Base-by-base conservation (phyloP, 2,797 vertebrate genomes). In the Halcyon chelicuti region DNA sequence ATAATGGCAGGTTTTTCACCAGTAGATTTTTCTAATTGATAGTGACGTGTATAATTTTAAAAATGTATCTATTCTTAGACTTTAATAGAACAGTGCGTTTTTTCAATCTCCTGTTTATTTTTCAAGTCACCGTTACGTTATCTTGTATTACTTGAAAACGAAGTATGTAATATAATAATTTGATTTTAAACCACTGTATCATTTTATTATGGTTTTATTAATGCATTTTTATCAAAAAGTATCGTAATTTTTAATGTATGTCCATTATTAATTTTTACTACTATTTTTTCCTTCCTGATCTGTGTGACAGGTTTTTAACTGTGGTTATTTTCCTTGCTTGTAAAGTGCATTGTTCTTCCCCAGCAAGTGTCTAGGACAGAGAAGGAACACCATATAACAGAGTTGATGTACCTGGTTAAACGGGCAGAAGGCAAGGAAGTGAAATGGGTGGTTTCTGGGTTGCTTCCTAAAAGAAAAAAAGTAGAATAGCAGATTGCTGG, bases 401-500 rank as follows among this genome's bases (percentile, higher is more conserved):
- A n/a, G 29, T 22, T 58, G 23, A 28, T 80, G 10, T 62, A 26
- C 35, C 40, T 84, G 58, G 26, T 72, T 83, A 84, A 81, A 35
- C 47, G 39, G 49, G 29, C 44, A 86, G 70, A 61, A 83, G 22
- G 28, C 4, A 23, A 83, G 65, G 70, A 63, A 58, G 66, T 40
- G 79, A 33, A 73, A 80, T 31, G 23, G n/a, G 46, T 86, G 6
- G 3, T 40, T 90, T 88, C 26, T 65, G 62, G 42, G 29, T 54
- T 39, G 42, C 42, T 93, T 86, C n/a, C 29, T 63, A 74, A 92
- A 97, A 80, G 57, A 60, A 63, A 77, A 77, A 42, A 88, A 63
- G 17, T 12, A 93, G 86, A 90, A 14, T 18, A 70, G 52, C 35
- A 65, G 49, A 21, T 92, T 94, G 72, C 86, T 92, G 66, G 22